Conservation (phyloP, 2,113 vertebrate genomes). For the Dromiciops gliroides region DNA sequence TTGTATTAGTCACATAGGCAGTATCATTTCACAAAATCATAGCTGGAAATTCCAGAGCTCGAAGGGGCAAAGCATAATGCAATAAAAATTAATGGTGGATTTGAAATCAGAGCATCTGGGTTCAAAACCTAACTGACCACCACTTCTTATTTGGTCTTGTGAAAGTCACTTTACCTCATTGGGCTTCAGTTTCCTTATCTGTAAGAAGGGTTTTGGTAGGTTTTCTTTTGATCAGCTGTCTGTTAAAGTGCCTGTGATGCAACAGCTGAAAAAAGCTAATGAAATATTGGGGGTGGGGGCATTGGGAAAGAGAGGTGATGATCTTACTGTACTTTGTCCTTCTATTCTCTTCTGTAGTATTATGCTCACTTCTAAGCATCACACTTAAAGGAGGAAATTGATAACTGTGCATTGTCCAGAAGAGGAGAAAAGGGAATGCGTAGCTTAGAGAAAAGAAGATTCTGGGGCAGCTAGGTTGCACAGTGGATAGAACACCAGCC, state of each 20-base stretch:
- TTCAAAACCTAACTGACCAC: not conserved
- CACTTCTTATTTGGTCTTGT: not conserved
- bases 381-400: not conserved
- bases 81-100: not conserved
- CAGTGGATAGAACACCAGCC: no score
- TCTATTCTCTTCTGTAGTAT: not conserved
- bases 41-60: not conserved
- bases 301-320: not conserved
- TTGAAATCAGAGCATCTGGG: not conserved
- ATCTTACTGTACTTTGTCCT: not conserved
- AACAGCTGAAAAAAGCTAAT: not conserved
- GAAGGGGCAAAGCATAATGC: not conserved
- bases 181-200: not conserved
- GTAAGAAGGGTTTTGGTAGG: not conserved
- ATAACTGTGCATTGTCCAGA: not conserved
- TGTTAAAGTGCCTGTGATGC: not conserved
- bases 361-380: not conserved
- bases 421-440: not conserved
- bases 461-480: no score
- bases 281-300: not conserved
- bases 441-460: no score
- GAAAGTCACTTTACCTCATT: not conserved
- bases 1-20: not conserved
- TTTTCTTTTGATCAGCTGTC: not conserved
- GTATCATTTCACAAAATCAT: not conserved